Conservation (phyloP, 1,140 invertebrate species). For the Drosophila chauvacae region DNA sequence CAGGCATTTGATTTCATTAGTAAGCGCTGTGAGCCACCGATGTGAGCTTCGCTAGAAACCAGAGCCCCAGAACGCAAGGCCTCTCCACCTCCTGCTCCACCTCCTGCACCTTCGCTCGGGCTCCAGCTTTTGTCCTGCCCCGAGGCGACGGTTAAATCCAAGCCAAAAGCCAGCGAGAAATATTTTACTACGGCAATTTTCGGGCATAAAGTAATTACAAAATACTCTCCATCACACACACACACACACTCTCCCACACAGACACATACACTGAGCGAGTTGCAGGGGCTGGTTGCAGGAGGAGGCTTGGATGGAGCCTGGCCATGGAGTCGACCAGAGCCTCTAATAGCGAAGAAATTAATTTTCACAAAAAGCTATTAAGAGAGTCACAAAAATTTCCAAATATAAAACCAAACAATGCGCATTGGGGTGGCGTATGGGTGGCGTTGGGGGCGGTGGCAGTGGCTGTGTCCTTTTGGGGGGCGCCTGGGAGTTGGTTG, state of each 20-base stretch:
- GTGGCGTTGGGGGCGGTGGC: not conserved
- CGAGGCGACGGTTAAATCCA: conserved; percentile 34
- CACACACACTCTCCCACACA: conserved; percentile 3
- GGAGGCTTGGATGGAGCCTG: not conserved
- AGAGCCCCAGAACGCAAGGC: not conserved
- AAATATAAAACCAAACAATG: conserved; percentile 82
- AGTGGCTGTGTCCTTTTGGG: not conserved
- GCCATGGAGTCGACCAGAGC: conserved; percentile 31
- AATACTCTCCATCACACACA: conserved; percentile 65
- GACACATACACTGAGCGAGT: conserved; percentile 21
- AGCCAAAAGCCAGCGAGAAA: conserved; percentile 59
- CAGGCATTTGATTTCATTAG: conserved; percentile 72
- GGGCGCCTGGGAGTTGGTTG: not conserved
- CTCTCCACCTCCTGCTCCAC: not conserved
- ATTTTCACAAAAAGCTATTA: conserved; percentile 81
- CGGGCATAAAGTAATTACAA: conserved; percentile 80
- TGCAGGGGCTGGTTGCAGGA: conserved; percentile 2
- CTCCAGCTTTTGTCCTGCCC: conserved; percentile 25
- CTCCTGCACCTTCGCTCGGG: not conserved
- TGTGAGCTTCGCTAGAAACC: conserved; percentile 5
- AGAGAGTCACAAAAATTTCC: conserved; percentile 80
- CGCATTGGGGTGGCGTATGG: conserved; percentile 30
- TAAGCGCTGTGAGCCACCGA: conserved; percentile 33
- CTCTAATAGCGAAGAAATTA: conserved; percentile 81
- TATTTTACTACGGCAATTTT: conserved; percentile 81